Conservation (phyloP, 2,888 invertebrate genomes). For the Clivina fossor region DNA sequence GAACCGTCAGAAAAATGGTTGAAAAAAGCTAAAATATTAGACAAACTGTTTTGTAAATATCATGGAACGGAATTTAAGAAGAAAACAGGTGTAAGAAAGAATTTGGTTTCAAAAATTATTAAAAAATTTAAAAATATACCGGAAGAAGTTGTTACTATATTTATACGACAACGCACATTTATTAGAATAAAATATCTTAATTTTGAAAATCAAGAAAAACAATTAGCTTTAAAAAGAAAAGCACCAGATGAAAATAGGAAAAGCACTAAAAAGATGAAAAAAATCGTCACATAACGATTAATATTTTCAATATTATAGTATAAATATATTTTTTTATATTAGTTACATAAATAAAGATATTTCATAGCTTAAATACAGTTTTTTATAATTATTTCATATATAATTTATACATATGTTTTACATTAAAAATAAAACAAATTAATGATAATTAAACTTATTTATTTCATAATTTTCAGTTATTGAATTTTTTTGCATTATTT, state of each 20-base stretch:
- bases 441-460: no score
- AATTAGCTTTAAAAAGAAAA: constrained; percentile 6
- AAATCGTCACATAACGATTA: constrained; percentile 8
- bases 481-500: no score
- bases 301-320: no score
- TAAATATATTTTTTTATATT: no score
- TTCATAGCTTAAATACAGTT: no score
- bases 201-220: constrained; percentile 7
- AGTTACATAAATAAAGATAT: no score
- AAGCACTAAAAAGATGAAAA: constrained; percentile 8
- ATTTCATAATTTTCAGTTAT: no score
- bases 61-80: background rate
- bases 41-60: constrained; percentile 3
- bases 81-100: background rate
- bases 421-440: no score
- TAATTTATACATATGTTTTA: no score
- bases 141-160: constrained; percentile 5
- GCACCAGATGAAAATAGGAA: background rate
- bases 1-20: constrained; percentile 9
- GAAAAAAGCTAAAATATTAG: background rate
- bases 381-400: no score
- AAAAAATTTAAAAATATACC: constrained; percentile 1
- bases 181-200: constrained; percentile 25
- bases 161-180: constrained; percentile 4
- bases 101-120: constrained; percentile 5